Base-by-base conservation (phyloP, 2,888 invertebrate species). In the Pharmacophagus antenor region DNA sequence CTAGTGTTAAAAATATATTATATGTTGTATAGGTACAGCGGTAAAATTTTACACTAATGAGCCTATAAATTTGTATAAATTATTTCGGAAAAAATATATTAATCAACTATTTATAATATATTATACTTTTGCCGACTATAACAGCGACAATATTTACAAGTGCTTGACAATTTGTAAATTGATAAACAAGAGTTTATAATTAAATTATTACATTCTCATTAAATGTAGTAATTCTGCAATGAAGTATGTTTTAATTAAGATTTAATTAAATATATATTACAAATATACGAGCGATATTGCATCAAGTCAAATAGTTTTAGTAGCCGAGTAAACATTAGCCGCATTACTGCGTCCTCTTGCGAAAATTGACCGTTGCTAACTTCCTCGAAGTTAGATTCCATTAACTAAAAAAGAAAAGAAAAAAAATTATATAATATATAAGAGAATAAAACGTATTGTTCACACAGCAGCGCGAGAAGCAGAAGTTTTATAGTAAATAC, bases 401-500 rank as follows among this genome's bases (percentile, higher is more conserved):
- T 62, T 62, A 62, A 60, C 55, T 59, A 61, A 59, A 58, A 64
- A 64, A 61, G 55, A 64, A 56, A 31, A 56, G 64, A 67, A 66
- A 67, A 70, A 25, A 25, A 25, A 25, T 3, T 25, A 25, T 25
- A 25, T 25, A 25, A 37, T 67, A 64, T 67, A 62, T 63, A 66
- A 61, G 57, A 52, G 50, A 57, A 58, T 65, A 65, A 70, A 70
- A 67, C 64, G 62, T 62, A 67, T 67, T 65, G 66, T 61, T 72
- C 70, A 70, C 73, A 74, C 72, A 74, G 70, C 67, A 62, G 76
- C 73, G 71, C 78, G 77, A 76, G 72, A 71, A 76, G 73, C 74
- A 76, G 71, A 79, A 81, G 77, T 82, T 84, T 82, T 79, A 77
- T 81, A 83, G 79, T 83, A 84, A 86, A 85, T 82, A 84, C 80